Conservation (phyloP, 2,888 invertebrate species). For the Clostera curtula region DNA sequence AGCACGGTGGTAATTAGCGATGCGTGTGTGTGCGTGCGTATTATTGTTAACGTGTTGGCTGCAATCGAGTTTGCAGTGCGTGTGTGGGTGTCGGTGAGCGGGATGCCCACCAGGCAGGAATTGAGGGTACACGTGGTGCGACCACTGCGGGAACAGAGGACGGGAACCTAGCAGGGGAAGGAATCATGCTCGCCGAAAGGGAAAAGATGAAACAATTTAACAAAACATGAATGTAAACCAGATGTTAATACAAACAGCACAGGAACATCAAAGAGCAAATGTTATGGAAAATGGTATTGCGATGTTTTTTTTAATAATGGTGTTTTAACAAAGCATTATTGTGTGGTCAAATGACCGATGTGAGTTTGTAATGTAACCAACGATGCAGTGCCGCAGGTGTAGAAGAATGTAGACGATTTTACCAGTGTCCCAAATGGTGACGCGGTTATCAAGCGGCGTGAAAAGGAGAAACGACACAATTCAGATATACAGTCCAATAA, state of each 20-base stretch:
- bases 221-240: conserved; percentile 7
- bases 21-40: conserved; percentile 69
- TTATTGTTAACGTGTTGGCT: conserved; percentile 66
- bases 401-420: conserved; percentile 57
- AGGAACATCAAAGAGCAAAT: background rate
- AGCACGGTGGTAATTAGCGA: conserved; percentile 72
- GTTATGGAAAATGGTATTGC: background rate
- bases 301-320: too few relatives aligned
- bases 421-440: conserved; percentile 73
- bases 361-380: conserved; percentile 16
- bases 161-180: conserved; percentile 71
- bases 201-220: conserved; percentile 4
- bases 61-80: conserved; percentile 75
- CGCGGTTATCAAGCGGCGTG: conserved; percentile 72
- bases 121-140: conserved; percentile 95
- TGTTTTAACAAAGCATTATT: conserved; percentile 5
- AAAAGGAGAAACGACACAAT: conserved; percentile 72
- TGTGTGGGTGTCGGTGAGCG: conserved; percentile 70
- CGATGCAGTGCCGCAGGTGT: conserved; percentile 45
- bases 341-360: conserved; percentile 23
- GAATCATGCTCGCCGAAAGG: conserved; percentile 3
- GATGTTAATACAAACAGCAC: too few relatives aligned
- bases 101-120: conserved; percentile 94
- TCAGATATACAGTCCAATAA: conserved; percentile 55
- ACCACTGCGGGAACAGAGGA: conserved; percentile 95